Evolutionary conservation across 2,797 vertebrate species (phyloP), one percentile per base, ranked within the genome.

Genomic region (Lagocephalus sceleratus): DNA sequence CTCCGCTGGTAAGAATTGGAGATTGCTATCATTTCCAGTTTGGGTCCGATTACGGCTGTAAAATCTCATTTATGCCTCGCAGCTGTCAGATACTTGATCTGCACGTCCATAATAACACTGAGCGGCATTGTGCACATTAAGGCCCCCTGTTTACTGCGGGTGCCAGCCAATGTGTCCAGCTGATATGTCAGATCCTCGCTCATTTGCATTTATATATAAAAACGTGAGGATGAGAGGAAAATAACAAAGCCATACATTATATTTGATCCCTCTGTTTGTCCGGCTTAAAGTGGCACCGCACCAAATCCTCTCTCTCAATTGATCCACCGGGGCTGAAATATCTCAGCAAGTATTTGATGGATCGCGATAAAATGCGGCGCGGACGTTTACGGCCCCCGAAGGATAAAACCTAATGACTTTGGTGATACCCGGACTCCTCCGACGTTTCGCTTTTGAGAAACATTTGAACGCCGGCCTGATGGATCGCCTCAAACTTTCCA

Each of bases 31-130:
- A 41, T 66, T 80, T 54, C 53, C 57, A 71, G 58, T 49, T 47
- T 66, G 70, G 57, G 76, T 81, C 81, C 79, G 72, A 84, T 85
- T 76, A 60, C 75, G 63, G 69, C 68, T 68, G 67, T 75, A 71
- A 76, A 79, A 68, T 57, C 59, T 22, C 21, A 9, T 67, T 54
- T 72, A 51, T 47, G 63, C 71, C 58, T 57, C 61, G 22, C 20
- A 20, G 66, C 66, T 43, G 60, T 51, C 47, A 51, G 53, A 60
- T 67, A 48, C 59, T 54, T 67, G 68, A 54, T 58, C 43, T 19
- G 50, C 55, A 53, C 57, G 73, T 68, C 57, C 49, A 51, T 62
- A 76, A 63, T 73, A 57, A 71, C 71, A 59, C n/a, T n/a, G 51
- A 55, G 38, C 58, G 32, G 43, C 41, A 43, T 20, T 56, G 25